phyloP scores from a whole-genome alignment of 2,113 vertebrate species.

The Taxidea taxus region DNA sequence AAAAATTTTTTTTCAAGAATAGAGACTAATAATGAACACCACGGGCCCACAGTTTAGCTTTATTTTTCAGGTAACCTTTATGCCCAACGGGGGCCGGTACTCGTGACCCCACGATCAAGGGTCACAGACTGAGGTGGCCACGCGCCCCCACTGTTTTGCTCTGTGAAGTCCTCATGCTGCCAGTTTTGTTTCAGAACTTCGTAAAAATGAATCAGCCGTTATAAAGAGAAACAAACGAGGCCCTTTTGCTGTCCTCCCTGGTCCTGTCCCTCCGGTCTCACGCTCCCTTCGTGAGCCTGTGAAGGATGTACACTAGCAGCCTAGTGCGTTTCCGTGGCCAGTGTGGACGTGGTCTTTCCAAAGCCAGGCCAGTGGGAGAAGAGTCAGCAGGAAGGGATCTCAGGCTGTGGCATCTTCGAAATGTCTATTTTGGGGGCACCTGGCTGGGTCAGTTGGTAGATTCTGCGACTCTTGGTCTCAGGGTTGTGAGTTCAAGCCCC shows the following conservation, averaged over 20 bases:
- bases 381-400: background rate
- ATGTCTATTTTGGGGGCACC: background rate
- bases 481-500: background rate
- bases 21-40: background rate
- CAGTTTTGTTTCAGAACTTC: background rate
- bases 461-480: background rate
- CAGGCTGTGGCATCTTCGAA: background rate
- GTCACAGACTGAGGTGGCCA: background rate
- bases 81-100: background rate
- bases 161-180: background rate
- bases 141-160: background rate
- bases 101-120: background rate
- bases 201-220: accelerated
- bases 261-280: background rate
- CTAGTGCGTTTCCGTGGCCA: background rate
- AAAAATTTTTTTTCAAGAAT: background rate
- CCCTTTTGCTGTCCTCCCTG: background rate
- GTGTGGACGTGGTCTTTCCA: background rate
- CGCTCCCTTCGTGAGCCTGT: background rate
- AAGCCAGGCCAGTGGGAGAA: background rate
- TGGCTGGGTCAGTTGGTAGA: background rate
- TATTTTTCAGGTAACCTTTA: background rate
- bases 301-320: accelerated
- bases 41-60: background rate
- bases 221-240: background rate